Evolutionary conservation across 1,140 invertebrate genomes (phyloP).

Genomic region (Phocides pigmalion): DNA sequence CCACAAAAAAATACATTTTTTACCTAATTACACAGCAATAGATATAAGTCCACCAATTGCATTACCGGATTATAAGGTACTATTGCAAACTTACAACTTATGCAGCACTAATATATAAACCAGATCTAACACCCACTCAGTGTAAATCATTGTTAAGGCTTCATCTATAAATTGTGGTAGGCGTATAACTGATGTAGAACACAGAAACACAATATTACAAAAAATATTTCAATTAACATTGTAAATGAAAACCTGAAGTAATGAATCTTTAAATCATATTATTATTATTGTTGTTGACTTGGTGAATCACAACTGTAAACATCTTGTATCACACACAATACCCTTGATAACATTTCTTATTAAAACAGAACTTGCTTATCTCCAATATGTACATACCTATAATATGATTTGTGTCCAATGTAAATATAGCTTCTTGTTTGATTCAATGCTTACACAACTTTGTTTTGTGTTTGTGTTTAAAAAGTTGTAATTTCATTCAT

Average conservation of each 20-base stretch:
- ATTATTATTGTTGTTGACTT: slow-evolving; percentile 41
- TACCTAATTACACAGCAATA: not conserved
- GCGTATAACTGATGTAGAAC: not conserved
- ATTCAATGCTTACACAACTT: slow-evolving; percentile 35
- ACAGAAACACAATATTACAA: not conserved
- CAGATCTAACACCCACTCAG: slow-evolving; percentile 13
- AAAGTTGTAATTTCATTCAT: slow-evolving; percentile 28
- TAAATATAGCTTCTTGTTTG: slow-evolving; percentile 40
- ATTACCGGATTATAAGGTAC: not conserved
- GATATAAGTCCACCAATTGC: not conserved
- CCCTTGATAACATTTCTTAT: slow-evolving; percentile 67
- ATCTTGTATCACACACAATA: slow-evolving; percentile 63
- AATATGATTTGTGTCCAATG: slow-evolving; percentile 43
- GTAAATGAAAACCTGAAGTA: not conserved
- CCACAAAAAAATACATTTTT: too few species aligned
- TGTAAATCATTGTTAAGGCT: slow-evolving; percentile 5
- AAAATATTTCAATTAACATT: not conserved
- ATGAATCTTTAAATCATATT: slow-evolving; percentile 6
- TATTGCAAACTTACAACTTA: not conserved
- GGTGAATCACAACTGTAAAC: slow-evolving; percentile 66
- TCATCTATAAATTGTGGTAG: not conserved
- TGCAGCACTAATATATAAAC: slow-evolving; percentile 11
- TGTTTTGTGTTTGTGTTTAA: slow-evolving; percentile 32
- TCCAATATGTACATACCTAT: slow-evolving; percentile 24
- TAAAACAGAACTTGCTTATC: slow-evolving; percentile 62